Conservation (phyloP, 2,113 vertebrate species). For the Syngnathus typhle region DNA sequence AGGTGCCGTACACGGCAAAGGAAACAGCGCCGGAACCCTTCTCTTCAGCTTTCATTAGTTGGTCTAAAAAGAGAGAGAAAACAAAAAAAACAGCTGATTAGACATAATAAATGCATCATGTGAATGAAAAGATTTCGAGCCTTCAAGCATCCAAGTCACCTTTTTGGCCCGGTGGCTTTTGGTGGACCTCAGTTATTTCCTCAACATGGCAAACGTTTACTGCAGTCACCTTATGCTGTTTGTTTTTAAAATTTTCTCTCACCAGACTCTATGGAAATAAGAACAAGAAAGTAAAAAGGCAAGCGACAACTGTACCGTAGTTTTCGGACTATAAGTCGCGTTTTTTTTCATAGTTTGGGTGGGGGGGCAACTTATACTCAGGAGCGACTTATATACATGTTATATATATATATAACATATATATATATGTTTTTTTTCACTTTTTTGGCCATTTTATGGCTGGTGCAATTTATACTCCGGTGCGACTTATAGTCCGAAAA, state of each 20-base stretch:
- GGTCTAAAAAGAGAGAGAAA: conserved; percentile 31
- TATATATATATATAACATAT: no score
- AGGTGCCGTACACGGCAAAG: conserved; percentile 70
- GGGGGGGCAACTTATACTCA: no score
- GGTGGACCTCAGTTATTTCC: conserved; percentile 17
- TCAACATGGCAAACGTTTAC: conserved; percentile 20
- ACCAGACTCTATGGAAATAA: conserved; percentile 55
- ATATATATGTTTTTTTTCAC: no score
- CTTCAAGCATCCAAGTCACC: conserved; percentile 21
- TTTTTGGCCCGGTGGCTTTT: conserved; percentile 43
- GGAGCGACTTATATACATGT: no score
- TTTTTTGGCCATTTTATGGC: no score
- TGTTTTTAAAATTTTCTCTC: conserved; percentile 67
- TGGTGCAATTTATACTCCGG: no score
- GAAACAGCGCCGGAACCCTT: conserved; percentile 68
- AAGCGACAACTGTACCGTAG: conserved; percentile 11
- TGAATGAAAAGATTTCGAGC: background rate
- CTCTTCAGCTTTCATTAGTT: conserved; percentile 74
- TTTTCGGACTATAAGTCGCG: no score
- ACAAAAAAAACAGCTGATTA: background rate
- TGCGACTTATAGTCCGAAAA: no score
- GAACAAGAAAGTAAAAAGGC: background rate
- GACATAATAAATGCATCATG: background rate
- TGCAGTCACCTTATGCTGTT: conserved; percentile 32
- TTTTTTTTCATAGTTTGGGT: no score